Evolutionary conservation across 2,888 invertebrate genomes (phyloP).

Genomic region (Habrosyne pyritoides): DNA sequence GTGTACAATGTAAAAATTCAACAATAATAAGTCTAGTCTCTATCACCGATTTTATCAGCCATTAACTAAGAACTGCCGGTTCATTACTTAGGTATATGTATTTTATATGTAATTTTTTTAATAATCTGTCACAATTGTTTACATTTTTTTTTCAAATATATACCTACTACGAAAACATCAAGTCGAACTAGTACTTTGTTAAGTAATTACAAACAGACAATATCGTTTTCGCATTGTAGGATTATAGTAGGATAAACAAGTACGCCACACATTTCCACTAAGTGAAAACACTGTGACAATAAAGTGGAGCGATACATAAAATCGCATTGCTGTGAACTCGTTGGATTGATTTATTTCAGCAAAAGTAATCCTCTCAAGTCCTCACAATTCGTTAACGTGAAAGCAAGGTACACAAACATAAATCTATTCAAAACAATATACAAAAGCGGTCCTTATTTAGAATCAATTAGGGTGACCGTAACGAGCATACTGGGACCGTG

Average conservation of each 20-base stretch:
- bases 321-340: constrained; percentile 26
- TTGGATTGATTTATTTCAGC: constrained; percentile 41
- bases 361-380: constrained; percentile 45
- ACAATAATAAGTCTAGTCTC: too few relatives aligned
- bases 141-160: too few relatives aligned
- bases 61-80: too few relatives aligned
- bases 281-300: not conserved
- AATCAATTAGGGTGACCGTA: constrained; percentile 42
- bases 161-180: too few relatives aligned
- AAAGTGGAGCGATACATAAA: constrained; percentile 19
- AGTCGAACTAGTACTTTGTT: too few relatives aligned
- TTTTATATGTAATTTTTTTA: not conserved
- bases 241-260: too few relatives aligned
- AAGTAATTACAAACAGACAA: too few relatives aligned
- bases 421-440: constrained; percentile 29
- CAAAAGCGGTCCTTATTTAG: constrained; percentile 30
- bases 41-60: too few relatives aligned
- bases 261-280: not conserved
- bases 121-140: too few relatives aligned
- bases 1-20: too few relatives aligned
- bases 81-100: too few relatives aligned
- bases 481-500: constrained; percentile 28
- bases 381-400: constrained; percentile 30
- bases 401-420: constrained; percentile 41
- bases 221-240: too few relatives aligned